These are phyloP conservation scores for Celastrina argiolus DNA, from an alignment of 2,888 invertebrate genomes.

Conservation along the genomic window DNA sequence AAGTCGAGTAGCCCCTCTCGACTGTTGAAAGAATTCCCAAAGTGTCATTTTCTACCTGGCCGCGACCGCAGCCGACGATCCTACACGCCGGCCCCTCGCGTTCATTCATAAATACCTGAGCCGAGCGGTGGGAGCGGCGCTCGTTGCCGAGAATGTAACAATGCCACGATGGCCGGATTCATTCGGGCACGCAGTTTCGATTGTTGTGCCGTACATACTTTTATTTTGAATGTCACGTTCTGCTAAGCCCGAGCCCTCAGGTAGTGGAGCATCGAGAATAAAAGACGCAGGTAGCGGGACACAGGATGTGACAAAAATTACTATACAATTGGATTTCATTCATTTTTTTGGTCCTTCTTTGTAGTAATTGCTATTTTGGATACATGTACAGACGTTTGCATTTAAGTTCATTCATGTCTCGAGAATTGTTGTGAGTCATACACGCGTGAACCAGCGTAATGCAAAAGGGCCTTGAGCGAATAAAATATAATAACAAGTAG, in stretches of 20 bases:
- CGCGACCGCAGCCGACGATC: conserved; percentile 61
- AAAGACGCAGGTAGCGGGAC: conserved; percentile 45
- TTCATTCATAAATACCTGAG: conserved; percentile 77
- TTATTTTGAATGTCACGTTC: conserved; percentile 60
- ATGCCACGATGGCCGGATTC: conserved; percentile 45
- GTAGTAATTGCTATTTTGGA: conserved; percentile 25
- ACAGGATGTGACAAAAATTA: conserved; percentile 57
- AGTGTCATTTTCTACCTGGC: conserved; percentile 76
- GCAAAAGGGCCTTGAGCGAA: neutral
- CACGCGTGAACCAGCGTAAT: neutral
- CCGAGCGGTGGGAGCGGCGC: conserved; percentile 39
- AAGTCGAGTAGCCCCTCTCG: conserved; percentile 67
- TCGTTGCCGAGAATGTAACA: conserved; percentile 41
- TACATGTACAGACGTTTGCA: neutral
- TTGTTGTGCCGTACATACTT: conserved; percentile 58
- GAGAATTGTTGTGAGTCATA: conserved; percentile 10
- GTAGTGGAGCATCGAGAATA: conserved; percentile 61
- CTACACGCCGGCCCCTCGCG: conserved; percentile 66
- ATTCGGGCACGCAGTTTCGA: conserved; percentile 54
- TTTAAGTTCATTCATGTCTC: conserved; percentile 15
- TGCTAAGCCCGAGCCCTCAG: conserved; percentile 48
- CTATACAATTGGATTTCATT: conserved; percentile 47
- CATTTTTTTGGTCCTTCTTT: conserved; percentile 43
- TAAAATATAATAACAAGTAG: neutral
- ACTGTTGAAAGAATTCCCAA: conserved; percentile 73